Base-by-base conservation (phyloP, 2,888 invertebrate species). In the Ornithoptera priamus region DNA sequence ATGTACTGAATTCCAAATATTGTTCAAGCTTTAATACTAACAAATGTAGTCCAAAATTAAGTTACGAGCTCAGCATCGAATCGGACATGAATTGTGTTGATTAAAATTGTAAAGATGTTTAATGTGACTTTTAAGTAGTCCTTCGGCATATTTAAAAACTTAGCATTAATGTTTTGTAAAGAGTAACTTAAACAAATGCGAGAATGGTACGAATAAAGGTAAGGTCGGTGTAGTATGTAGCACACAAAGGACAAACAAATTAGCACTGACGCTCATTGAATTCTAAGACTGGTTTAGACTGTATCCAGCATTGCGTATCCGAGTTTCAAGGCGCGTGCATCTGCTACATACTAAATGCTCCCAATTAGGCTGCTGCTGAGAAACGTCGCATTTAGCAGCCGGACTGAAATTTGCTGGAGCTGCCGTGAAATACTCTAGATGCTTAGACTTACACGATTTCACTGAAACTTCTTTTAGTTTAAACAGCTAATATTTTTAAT, bases 351-450 rank as follows among this genome's bases (percentile, higher is more conserved):
- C 75, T 73, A 74, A 74, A 50, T 63, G 72, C 18, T 60, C 36
- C 65, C 72, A 73, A 75, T 74, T 75, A 69, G n/a, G 15, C 39
- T 36, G 59, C 62, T 60, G 39, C 68, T 53, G 73, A 68, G 71
- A 75, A 72, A 62, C 65, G 66, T 65, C 50, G 62, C 69, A 67
- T 73, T 76, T 76, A 77, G 75, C 77, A 71, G 42, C 46, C 59
- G 20, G 69, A 62, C 65, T 65, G 53, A 72, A 72, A 72, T 63
- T 53, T 60, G 71, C 72, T 53, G 5, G 36, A 57, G 50, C 24
- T 62, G 69, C 60, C 71, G 42, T 58, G 67, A 69, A 72, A 70
- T 59, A 72, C 57, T 70, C 72, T 68, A 73, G 70, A 71, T 74
- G 63, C 70, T 58, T 65, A 46, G 18, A 18, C 50, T 50, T 50